These are phyloP conservation scores for Hesperia comma DNA, from an alignment of 2,888 invertebrate genomes.

Conservation along the genomic window DNA sequence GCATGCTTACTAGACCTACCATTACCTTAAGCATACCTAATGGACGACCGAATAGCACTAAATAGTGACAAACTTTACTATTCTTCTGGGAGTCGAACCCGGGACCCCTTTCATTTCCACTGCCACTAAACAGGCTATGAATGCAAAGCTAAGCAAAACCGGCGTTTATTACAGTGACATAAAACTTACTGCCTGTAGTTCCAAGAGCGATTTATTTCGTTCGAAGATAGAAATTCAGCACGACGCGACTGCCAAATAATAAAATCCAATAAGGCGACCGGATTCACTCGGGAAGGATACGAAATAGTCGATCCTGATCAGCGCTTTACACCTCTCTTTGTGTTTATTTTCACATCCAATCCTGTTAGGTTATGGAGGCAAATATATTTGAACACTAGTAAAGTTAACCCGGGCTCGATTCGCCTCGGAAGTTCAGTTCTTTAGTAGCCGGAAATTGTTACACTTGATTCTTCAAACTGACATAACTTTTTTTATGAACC, in stretches of 20 bases:
- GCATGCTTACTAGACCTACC: no score
- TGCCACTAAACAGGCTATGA: no score
- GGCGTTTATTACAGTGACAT: not conserved
- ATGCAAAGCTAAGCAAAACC: not conserved
- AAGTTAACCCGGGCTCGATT: no score
- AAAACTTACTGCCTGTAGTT: not conserved
- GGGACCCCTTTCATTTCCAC: no score
- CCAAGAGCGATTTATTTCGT: not conserved
- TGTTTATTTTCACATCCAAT: constrained; percentile 29
- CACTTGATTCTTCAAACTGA: no score
- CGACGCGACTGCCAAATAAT: constrained; percentile 24
- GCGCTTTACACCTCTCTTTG: constrained; percentile 10
- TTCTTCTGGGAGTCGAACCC: no score
- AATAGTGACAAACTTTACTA: no score
- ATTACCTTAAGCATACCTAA: no score
- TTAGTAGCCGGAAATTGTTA: no score
- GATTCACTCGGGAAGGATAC: constrained; percentile 28
- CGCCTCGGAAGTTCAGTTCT: no score
- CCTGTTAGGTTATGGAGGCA: constrained; percentile 10
- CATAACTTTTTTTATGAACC: no score
- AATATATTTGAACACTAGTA: constrained; percentile 1
- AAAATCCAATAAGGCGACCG: constrained; percentile 28
- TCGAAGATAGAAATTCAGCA: not conserved
- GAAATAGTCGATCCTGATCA: constrained; percentile 23
- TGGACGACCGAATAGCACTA: no score